These are phyloP conservation scores for Drosophila tripunctata DNA, from an alignment of 2,888 invertebrate genomes.

Conservation along the genomic window DNA sequence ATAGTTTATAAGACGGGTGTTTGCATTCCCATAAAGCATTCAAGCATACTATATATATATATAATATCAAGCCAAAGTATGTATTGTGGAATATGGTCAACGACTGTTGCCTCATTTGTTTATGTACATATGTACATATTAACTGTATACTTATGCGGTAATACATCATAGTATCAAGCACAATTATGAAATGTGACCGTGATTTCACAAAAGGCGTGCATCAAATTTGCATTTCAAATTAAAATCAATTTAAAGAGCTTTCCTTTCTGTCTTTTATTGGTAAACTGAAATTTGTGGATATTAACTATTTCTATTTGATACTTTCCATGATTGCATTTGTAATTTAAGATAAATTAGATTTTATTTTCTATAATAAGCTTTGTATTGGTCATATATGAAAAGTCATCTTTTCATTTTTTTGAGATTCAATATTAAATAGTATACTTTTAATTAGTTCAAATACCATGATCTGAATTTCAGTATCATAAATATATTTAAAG, in stretches of 20 bases:
- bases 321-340: too few species aligned
- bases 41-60: conserved; percentile 2
- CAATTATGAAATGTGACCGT: conserved; percentile 14
- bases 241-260: too few species aligned
- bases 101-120: conserved; percentile 41
- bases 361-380: too few species aligned
- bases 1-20: conserved; percentile 22
- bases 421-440: too few species aligned
- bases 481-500: too few species aligned
- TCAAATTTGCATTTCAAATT: conserved; percentile 1
- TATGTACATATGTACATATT: not conserved
- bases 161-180: not conserved
- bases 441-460: not conserved
- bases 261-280: too few species aligned
- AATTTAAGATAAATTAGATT: too few species aligned
- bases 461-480: too few species aligned
- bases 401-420: too few species aligned
- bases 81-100: conserved; percentile 40
- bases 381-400: too few species aligned
- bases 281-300: too few species aligned
- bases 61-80: not conserved
- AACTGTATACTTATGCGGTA: not conserved
- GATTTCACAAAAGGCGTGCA: conserved; percentile 2
- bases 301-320: too few species aligned
- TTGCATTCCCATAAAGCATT: conserved; percentile 33